These are phyloP conservation scores for Minunthozetes semirufus DNA, from an alignment of 2,888 invertebrate species.

Conservation along the genomic window DNA sequence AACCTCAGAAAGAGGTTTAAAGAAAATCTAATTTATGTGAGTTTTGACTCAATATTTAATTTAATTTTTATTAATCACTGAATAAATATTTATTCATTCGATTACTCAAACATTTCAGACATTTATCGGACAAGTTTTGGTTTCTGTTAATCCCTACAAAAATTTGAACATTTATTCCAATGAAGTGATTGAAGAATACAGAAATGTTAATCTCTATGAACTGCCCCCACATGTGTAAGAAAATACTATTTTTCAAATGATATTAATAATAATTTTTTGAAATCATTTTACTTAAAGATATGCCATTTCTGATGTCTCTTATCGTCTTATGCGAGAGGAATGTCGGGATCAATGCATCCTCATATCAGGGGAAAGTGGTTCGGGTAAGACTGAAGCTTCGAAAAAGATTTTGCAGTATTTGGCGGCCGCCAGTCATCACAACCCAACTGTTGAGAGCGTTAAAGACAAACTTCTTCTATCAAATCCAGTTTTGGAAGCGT, in stretches of 20 bases:
- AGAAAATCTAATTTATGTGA: constrained; percentile 83
- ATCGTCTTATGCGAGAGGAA: constrained; percentile 82
- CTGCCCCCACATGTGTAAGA: constrained; percentile 86
- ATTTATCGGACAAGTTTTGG: constrained; percentile 75
- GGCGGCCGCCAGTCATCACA: constrained; percentile 73
- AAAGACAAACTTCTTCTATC: constrained; percentile 63
- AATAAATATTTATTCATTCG: too few relatives aligned
- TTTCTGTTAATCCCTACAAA: constrained; percentile 95
- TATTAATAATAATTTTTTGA: constrained; percentile 8
- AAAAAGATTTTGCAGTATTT: constrained; percentile 97
- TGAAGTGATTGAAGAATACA: constrained; percentile 78
- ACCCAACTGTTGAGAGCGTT: neutral
- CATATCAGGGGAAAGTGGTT: constrained; percentile 81
- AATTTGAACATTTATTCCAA: constrained; percentile 83
- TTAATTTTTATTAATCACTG: neutral
- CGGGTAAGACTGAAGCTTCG: constrained; percentile 97
- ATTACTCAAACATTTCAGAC: neutral
- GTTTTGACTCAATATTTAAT: constrained; percentile 56
- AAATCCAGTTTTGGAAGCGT: constrained; percentile 90
- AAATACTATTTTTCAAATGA: constrained; percentile 6
- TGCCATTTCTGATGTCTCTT: constrained; percentile 93
- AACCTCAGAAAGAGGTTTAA: constrained; percentile 77
- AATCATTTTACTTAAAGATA: constrained; percentile 58
- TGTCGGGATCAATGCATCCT: constrained; percentile 93
- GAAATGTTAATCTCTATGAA: constrained; percentile 94